phyloP scores from a whole-genome alignment of 2,113 vertebrate genomes.

The Ctenomys sociabilis region DNA sequence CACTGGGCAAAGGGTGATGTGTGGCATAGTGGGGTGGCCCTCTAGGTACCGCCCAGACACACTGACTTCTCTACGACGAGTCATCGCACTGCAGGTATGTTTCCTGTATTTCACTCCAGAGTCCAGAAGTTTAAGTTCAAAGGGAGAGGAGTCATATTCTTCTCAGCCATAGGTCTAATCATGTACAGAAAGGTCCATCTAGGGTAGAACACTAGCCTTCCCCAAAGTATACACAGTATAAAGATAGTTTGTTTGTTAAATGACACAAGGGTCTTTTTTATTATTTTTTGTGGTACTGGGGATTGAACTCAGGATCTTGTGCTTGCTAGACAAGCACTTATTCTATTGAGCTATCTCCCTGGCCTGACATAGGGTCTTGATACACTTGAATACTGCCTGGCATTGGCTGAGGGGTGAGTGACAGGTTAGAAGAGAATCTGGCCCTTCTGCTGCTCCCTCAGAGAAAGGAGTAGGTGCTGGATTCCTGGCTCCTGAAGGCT shows the following conservation, averaged over 20 bases:
- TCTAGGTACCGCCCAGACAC: not conserved
- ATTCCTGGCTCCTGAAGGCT: not conserved
- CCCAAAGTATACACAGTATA: not conserved
- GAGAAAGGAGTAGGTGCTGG: not conserved
- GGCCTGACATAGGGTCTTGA: not conserved
- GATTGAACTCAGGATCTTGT: too few relatives aligned
- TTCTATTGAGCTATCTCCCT: too few relatives aligned
- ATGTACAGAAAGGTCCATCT: not conserved
- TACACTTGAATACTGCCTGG: not conserved
- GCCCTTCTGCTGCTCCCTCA: not conserved
- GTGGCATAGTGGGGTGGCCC: too few relatives aligned
- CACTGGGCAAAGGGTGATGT: too few relatives aligned
- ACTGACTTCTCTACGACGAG: not conserved
- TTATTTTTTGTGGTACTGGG: too few relatives aligned
- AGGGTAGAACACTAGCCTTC: not conserved
- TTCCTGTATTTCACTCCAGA: not conserved
- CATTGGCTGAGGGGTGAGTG: not conserved
- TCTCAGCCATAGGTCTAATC: not conserved
- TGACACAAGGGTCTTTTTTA: not conserved
- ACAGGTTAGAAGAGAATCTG: not conserved
- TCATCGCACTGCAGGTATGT: not conserved
- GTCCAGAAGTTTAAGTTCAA: not conserved
- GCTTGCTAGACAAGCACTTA: too few relatives aligned
- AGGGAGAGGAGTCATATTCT: not conserved
- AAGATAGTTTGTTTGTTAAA: not conserved